Evolutionary conservation across 2,113 vertebrate genomes (phyloP), one percentile per base, ranked within the genome.

Genomic region (Genyomyrus donnyi): DNA sequence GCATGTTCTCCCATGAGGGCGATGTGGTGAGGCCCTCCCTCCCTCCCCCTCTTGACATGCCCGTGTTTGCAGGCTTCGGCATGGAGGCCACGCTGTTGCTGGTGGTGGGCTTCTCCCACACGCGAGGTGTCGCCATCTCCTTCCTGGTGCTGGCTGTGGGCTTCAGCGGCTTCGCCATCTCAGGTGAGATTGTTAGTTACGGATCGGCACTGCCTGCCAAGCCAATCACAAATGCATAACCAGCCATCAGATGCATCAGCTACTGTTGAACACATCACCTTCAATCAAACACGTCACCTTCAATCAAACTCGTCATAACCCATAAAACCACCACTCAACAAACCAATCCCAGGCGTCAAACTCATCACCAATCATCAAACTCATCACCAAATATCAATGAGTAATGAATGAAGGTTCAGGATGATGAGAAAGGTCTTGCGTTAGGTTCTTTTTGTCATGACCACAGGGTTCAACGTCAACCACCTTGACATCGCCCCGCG

Each of bases 151-250:
- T 99, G 90, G 98, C 98, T 49, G 98, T 99, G 27, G 98, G 98
- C 87, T 99, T 99, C 92, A 99, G 98, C 49, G 98, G 98, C 92
- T 99, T 99, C 92, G 98, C 98, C 91, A 99, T 99, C 95, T 99
- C 98, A 96, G 98, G 98, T 99, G 96, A 94, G 89, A 89, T 49
- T 27, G 48, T 48, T 27, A 27, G 46, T 31, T 10, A 56, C 53
- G 53, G 53, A 56, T 56, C 19, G 2, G 53, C 53, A 21, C 74
- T 7, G 15, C 4, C 35, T 7, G 31, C 27, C 39, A 11, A 80
- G 58, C 2, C 58, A 62, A 27, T 62, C 58, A 4, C n/a, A 10
- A 27, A 66, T 66, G 8, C 62, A 31, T 70, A 27, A 70, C 62
- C n/a, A 70, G 45, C 83, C 15, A 21, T 48, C 39, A 48, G 21